Base-by-base conservation (phyloP, 2,797 vertebrate species). In the Cossypha polioptera region DNA sequence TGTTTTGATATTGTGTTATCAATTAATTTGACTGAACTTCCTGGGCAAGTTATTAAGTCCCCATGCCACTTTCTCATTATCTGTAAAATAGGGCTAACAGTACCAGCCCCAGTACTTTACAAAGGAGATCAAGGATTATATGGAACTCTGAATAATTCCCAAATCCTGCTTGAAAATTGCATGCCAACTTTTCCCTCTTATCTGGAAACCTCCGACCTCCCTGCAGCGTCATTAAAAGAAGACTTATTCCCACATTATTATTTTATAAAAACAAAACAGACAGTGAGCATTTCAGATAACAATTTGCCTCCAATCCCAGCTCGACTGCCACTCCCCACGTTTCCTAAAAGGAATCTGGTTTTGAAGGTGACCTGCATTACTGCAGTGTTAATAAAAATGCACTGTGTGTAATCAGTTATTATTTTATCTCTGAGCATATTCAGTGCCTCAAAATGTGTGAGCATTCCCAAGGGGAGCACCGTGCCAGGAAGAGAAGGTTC, bases 351-450 rank as follows among this genome's bases (percentile, higher is more conserved):
- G 73, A 88, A 84, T 61, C 84, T 76, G 25, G 7, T 88, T 94
- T 76, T 96, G 92, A 97, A 97, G 96, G 96, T 97, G 96, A 97
- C 95, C 96, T 54, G 86, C 82, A 81, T 95, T 94, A 82, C 74
- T 1, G 19, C 91, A 87, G 85, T 73, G 82, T 95, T 96, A 95
- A 97, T 97, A 95, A 97, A 96, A 96, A 96, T 95, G 94, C 94
- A 92, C 63, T 57, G n/a, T 47, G 65, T 94, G 92, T 91, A 92
- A 91, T 81, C 21, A 28, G 84, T 92, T 95, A 96, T 94, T 96
- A 91, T 94, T 96, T 97, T 96, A 97, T 96, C 95, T 96, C 92
- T 81, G 88, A 88, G 90, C 85, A 81, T 80, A 94, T 78, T 89
- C 91, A 92, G 62, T 74, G 6, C 4, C 82, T 97, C 92, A 47